Evolutionary conservation across 2,888 invertebrate species (phyloP), one percentile per base, ranked within the genome.

Genomic region (Acholoe squamosa): DNA sequence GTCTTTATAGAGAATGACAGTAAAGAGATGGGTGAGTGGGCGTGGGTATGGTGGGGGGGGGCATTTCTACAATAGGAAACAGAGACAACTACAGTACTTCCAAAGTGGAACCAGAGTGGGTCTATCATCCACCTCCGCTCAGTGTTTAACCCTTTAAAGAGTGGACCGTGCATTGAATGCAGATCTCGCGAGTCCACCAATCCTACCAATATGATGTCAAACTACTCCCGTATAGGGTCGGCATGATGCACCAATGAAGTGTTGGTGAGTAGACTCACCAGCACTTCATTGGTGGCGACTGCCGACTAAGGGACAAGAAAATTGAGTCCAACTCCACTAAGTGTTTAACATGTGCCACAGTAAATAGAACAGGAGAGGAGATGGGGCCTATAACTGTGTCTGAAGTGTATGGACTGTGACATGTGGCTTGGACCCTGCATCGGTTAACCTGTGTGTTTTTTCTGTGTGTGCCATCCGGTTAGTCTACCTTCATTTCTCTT

Each of bases 71-170:
- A 61, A 61, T 61, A 61, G 61, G n/a, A 61, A 61, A 25, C 71
- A n/a, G 25, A 71, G 31, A 28, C 31, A 71, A 28, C 31, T 71
- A n/a, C n/a, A n/a, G n/a, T n/a, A 71, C 71, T 71, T 71, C 25
- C 71, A 28, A n/a, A 28, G 71, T 25, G 71, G 71, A 71, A 28
- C 71, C 71, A 61, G 61, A 61, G 61, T 3, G 61, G 61, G 71
- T 28, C 71, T 28, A 71, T 28, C 71, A 28, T 25, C 25, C 71
- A 28, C 25, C 25, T 25, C 71, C 25, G 25, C 71, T 28, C 12
- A 71, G 71, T 71, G 71, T 71, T 71, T 71, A 71, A 71, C 71
- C n/a, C n/a, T n/a, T n/a, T n/a, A n/a, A n/a, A n/a, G n/a, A n/a
- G n/a, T n/a, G n/a, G n/a, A n/a, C n/a, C n/a, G n/a, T n/a, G n/a